Evolutionary conservation across 1,140 invertebrate species (phyloP), one percentile per base, ranked within the genome.

Genomic region (Eriosoma lanigerum): DNA sequence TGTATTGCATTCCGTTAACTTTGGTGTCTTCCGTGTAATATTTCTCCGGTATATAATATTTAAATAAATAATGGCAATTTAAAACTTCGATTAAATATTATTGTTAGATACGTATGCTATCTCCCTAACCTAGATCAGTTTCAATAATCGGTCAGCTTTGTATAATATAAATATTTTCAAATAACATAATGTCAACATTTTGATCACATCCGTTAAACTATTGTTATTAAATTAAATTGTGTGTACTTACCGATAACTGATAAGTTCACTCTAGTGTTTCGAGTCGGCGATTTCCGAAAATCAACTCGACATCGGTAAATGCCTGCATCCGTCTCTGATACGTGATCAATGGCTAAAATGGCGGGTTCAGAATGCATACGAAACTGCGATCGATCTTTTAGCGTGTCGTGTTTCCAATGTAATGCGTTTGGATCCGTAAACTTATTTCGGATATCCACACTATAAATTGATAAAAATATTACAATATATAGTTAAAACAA

Each of bases 191-290:
- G n/a, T n/a, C n/a, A n/a, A n/a, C n/a, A n/a, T n/a, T n/a, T n/a
- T n/a, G n/a, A n/a, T n/a, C n/a, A n/a, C n/a, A n/a, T n/a, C n/a
- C n/a, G n/a, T n/a, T n/a, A n/a, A n/a, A n/a, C n/a, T n/a, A n/a
- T n/a, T n/a, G n/a, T n/a, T n/a, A n/a, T n/a, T n/a, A n/a, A n/a
- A n/a, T n/a, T n/a, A n/a, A n/a, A n/a, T n/a, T n/a, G n/a, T n/a
- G n/a, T n/a, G n/a, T n/a, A 91, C 92, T 91, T 86, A 95, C 94
- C 92, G 83, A 95, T 92, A 83, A 95, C 91, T 82, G 90, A 91
- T 80, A 95, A 89, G 82, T 92, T 90, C 82, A 94, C 90, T 83
- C 91, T 91, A 83, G 90, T 91, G 85, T 94, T 94, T 81, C 91
- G 90, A 48, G 93, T 94, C 5, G 92, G 93, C 46, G 92, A 93